phyloP scores from a whole-genome alignment of 1,140 invertebrate species.

The Antheraea pernyi region DNA sequence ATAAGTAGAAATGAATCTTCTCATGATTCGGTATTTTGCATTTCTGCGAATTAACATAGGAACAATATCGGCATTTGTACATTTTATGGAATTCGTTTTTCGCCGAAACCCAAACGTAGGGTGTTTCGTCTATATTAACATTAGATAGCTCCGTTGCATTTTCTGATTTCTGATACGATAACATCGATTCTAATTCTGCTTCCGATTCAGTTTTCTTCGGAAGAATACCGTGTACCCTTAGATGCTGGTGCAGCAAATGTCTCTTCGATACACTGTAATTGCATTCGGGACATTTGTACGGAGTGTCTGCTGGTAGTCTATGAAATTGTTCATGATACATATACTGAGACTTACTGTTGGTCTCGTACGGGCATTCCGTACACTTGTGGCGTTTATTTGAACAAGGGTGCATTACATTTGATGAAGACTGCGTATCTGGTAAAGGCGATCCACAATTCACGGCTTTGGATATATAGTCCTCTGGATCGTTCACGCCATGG shows the following conservation, averaged over 20 bases:
- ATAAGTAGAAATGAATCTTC: constrained; percentile 86
- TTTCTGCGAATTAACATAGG: constrained; percentile 88
- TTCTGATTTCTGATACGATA: constrained; percentile 29
- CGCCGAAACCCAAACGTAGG: constrained; percentile 86
- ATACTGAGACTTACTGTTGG: constrained; percentile 91
- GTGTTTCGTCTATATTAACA: constrained; percentile 72
- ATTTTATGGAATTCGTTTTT: constrained; percentile 89
- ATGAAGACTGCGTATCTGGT: constrained; percentile 32
- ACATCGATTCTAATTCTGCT: constrained; percentile 43
- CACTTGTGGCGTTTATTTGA: constrained; percentile 84
- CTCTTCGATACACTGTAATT: constrained; percentile 90
- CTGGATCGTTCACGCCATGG: constrained; percentile 70
- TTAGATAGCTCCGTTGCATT: constrained; percentile 34
- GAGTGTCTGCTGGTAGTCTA: constrained; percentile 82
- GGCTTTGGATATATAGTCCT: constrained; percentile 70
- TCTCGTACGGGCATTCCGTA: constrained; percentile 87
- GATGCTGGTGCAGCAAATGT: constrained; percentile 88
- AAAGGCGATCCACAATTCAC: constrained; percentile 60
- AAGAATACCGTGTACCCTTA: constrained; percentile 85
- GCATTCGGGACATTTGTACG: constrained; percentile 89
- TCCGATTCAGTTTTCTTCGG: constrained; percentile 60
- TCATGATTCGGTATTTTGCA: constrained; percentile 92
- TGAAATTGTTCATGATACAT: constrained; percentile 93
- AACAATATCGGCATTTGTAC: constrained; percentile 92
- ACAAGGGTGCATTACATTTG: constrained; percentile 14